Evolutionary conservation across 1,140 invertebrate genomes (phyloP).

Genomic region (Drosophila parabipectinata): DNA sequence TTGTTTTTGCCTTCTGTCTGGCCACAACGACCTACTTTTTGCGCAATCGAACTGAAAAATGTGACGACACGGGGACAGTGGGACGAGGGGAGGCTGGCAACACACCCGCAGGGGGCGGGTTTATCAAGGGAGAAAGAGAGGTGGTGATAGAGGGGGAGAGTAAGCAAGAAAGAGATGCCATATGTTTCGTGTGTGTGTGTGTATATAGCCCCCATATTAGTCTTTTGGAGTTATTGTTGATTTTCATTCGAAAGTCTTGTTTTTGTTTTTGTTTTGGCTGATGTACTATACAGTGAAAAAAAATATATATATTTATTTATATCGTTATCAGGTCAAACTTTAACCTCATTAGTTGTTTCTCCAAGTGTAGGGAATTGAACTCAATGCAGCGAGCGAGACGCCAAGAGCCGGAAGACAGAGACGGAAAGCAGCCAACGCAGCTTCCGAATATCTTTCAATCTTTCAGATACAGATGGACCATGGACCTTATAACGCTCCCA

Average conservation of each 20-base stretch:
- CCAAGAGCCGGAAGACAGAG: background rate
- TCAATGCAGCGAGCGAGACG: conserved; percentile 4
- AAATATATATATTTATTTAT: too few relatives aligned
- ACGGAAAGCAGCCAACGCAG: conserved; percentile 9
- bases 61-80: conserved; percentile 49
- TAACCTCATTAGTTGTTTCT: background rate
- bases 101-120: conserved; percentile 8
- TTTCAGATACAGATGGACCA: background rate
- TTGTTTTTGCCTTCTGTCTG: conserved; percentile 50
- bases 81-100: conserved; percentile 4
- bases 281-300: background rate
- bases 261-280: conserved; percentile 25
- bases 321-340: too few relatives aligned
- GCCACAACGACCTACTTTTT: conserved; percentile 78
- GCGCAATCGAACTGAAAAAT: conserved; percentile 77
- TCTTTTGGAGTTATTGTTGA: conserved; percentile 29
- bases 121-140: conserved; percentile 11
- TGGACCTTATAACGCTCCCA: conserved; percentile 5
- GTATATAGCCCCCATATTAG: conserved; percentile 6
- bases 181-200: conserved; percentile 14
- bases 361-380: conserved; percentile 11
- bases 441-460: conserved; percentile 21
- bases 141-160: conserved; percentile 6
- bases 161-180: conserved; percentile 10
- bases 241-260: conserved; percentile 11